Percentiles rank a stretch among this genome's conserved stretches.
Evolutionary conservation across 1,140 invertebrate genomes (phyloP).

Genomic region (Drusus annulatus): DNA sequence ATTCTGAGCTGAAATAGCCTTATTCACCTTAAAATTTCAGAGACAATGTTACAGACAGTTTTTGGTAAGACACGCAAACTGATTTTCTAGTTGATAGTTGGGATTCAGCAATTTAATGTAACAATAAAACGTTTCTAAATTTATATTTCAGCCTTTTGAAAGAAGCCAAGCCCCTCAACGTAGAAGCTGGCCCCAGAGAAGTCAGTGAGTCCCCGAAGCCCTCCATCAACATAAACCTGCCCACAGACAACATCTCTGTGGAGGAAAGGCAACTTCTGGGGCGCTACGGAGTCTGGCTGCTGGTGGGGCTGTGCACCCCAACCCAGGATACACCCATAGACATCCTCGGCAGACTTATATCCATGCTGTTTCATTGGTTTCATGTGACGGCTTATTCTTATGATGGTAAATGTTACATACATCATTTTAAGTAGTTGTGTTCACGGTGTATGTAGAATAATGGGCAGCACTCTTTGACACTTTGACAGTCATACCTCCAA

Average conservation of each 20-base stretch:
- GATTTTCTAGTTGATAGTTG: no score
- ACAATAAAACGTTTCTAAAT: no score
- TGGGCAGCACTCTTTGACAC: no score
- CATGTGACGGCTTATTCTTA: constrained; percentile 96
- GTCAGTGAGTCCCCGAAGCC: constrained; percentile 63
- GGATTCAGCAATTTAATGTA: no score
- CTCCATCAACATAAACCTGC: constrained; percentile 37
- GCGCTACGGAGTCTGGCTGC: constrained; percentile 95
- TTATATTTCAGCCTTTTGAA: constrained; percentile 78
- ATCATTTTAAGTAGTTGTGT: no score
- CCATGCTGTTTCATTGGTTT: constrained; percentile 99
- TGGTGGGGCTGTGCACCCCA: constrained; percentile 94
- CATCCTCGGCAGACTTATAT: constrained; percentile 91
- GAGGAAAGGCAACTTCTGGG: constrained; percentile 93
- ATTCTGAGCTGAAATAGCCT: no score
- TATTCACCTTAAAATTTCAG: no score
- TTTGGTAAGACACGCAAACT: no score
- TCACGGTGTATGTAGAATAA: no score
- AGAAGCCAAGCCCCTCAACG: constrained; percentile 83
- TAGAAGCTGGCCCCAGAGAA: constrained; percentile 73
- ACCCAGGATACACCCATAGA: constrained; percentile 88
- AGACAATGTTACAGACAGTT: no score
- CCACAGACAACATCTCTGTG: constrained; percentile 75
- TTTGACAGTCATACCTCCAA: no score
- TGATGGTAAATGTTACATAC: constrained; percentile 78